Conservation (phyloP, 2,888 invertebrate species). For the Dinocampus coccinellae region DNA sequence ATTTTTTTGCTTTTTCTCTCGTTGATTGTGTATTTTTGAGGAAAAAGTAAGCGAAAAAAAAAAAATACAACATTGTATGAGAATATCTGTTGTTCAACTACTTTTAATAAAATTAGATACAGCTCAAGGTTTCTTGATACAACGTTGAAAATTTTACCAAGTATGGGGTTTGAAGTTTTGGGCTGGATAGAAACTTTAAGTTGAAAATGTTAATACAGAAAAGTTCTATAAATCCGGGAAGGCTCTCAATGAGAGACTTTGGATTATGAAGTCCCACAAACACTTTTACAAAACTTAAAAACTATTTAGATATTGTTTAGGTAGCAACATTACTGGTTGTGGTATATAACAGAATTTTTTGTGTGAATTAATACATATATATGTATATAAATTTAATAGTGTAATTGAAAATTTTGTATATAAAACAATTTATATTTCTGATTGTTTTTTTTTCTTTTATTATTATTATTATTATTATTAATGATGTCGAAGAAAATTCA, state of each 20-base stretch:
- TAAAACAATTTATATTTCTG: background rate
- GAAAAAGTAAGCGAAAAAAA: too few species aligned
- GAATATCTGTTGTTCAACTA: slow-evolving; percentile 34
- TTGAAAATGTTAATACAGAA: slow-evolving; percentile 32
- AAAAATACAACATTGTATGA: slow-evolving; percentile 1
- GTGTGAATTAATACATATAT: background rate
- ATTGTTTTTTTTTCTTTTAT: background rate
- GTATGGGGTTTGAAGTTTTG: background rate
- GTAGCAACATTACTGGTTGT: background rate
- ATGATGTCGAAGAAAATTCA: background rate
- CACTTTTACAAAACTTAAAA: background rate
- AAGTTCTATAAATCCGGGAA: slow-evolving; percentile 11
- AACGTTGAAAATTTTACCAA: background rate
- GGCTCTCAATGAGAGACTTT: background rate
- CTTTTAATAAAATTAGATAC: slow-evolving; percentile 47
- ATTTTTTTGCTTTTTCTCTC: too few species aligned
- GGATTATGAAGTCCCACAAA: background rate
- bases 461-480: too few species aligned
- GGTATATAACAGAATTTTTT: background rate
- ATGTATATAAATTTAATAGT: background rate
- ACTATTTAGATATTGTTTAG: background rate
- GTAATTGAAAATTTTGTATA: background rate
- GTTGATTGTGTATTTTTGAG: too few species aligned
- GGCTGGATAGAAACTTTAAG: slow-evolving; percentile 34
- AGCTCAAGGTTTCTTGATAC: slow-evolving; percentile 36